Base-by-base conservation (phyloP, 2,113 vertebrate genomes). In the Galeopterus variegatus region DNA sequence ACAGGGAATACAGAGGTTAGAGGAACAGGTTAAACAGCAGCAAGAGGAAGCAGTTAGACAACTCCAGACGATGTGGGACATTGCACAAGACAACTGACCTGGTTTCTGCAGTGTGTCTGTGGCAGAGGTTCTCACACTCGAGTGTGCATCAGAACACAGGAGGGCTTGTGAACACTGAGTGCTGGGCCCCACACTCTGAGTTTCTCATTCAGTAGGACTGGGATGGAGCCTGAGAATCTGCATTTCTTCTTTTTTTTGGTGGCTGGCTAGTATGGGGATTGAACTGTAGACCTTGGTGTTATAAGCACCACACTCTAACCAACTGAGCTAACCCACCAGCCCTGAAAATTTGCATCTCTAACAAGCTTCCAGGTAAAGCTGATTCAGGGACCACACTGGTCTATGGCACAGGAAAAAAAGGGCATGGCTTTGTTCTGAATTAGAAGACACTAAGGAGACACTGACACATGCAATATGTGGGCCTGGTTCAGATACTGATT, bases 161-260 rank as follows among this genome's bases (percentile, higher is more conserved):
- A n/a, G 23, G 21, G 60, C 3, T 0, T 9, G 58, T 23, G 13
- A 17, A 12, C 1, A 1, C 28, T 7, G 33, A 18, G 21, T 13
- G 31, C 4, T 36, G 0, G 50, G 41, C 48, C 21, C 58, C 70
- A 67, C 7, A 9, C 41, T 24, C 58, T 10, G 21, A 17, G 48
- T 13, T 79, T 77, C 56, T 14, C 28, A 56, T 10, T 31, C 65
- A 6, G 13, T 6, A 41, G 54, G 45, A 48, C 82, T 36, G 24
- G 31, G 10, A 31, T 72, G 48, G 54, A 76, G 75, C 36, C 80
- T 17, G 19, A 8, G 58, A 41, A 23, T 24, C 10, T 69, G n/a
- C 52, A 13, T 64, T 67, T 96, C 69, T 64, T 41, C 41, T 41
- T 41, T 41, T 41, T 41, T 41, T 41, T 41, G 41, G 41, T 41